A percentile compares a stretch with the other conserved stretches of the same genome.
phyloP scores from a whole-genome alignment of 2,797 vertebrate genomes.

The Propithecus deckenii region DNA sequence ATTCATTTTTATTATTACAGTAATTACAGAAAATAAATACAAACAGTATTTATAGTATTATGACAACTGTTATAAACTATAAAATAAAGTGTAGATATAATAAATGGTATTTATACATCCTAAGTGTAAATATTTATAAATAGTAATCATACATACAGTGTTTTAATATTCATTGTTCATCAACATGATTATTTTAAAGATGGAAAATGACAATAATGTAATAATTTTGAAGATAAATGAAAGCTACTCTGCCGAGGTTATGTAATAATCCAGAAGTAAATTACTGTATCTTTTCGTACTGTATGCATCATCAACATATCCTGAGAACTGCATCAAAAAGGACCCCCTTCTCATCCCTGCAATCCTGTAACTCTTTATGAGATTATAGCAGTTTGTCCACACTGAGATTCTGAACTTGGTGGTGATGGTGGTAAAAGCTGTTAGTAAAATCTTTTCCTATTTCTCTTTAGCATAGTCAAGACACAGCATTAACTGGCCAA shows the following conservation, averaged over 20 bases:
- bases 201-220: background rate
- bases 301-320: background rate
- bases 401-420: background rate
- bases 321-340: background rate
- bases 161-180: constrained; percentile 19
- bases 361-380: background rate
- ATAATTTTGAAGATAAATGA: background rate
- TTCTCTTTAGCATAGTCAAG: background rate
- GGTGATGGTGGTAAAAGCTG: background rate
- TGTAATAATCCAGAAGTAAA: background rate
- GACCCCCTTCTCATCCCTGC: background rate
- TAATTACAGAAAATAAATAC: background rate
- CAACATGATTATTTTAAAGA: background rate
- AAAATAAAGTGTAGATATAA: background rate
- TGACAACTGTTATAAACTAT: background rate
- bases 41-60: background rate
- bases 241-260: background rate
- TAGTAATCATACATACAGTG: background rate
- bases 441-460: background rate
- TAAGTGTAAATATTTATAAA: background rate
- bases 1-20: background rate
- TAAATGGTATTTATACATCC: background rate
- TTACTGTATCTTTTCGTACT: background rate
- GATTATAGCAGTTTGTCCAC: background rate
- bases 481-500: constrained; percentile 38